Percentiles rank a stretch among this genome's conserved stretches.
Conservation (phyloP, 2,888 invertebrate species). For the Oscheius sp. region DNA sequence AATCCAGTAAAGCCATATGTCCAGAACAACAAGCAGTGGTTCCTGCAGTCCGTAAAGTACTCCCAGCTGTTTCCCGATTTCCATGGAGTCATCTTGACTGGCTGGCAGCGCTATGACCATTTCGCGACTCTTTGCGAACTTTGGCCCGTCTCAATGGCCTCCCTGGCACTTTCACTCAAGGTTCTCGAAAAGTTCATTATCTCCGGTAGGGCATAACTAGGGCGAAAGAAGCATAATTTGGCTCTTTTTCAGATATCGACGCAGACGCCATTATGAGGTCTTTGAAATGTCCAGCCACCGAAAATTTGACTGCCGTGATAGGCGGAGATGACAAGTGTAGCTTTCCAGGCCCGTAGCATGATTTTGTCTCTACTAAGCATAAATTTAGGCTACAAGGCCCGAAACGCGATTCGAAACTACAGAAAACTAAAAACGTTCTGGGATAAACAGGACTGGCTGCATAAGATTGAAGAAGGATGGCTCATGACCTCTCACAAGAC, state of each 20-base stretch:
- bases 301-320: slow-evolving; percentile 49
- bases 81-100: slow-evolving; percentile 59
- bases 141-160: slow-evolving; percentile 59
- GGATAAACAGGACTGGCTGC: slow-evolving; percentile 59
- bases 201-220: slow-evolving; percentile 38
- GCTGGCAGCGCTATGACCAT: slow-evolving; percentile 65
- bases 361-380: background rate
- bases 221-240: background rate
- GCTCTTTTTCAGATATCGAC: slow-evolving; percentile 38
- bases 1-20: slow-evolving; percentile 59
- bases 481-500: slow-evolving; percentile 49
- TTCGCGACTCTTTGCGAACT: slow-evolving; percentile 60
- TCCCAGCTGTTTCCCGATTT: slow-evolving; percentile 47
- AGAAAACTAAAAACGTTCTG: slow-evolving; percentile 50
- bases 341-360: slow-evolving; percentile 44
- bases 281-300: slow-evolving; percentile 53
- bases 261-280: slow-evolving; percentile 34
- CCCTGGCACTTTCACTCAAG: slow-evolving; percentile 53
- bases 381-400: slow-evolving; percentile 46
- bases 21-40: slow-evolving; percentile 60
- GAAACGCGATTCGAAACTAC: slow-evolving; percentile 52
- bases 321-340: slow-evolving; percentile 54
- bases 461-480: slow-evolving; percentile 58
- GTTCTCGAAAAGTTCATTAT: slow-evolving; percentile 54
- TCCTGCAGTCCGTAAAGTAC: slow-evolving; percentile 52